A percentile compares a stretch with the other conserved stretches of the same genome.
Evolutionary conservation across 1,140 invertebrate genomes (phyloP).

Genomic region (Ephestia elutella): DNA sequence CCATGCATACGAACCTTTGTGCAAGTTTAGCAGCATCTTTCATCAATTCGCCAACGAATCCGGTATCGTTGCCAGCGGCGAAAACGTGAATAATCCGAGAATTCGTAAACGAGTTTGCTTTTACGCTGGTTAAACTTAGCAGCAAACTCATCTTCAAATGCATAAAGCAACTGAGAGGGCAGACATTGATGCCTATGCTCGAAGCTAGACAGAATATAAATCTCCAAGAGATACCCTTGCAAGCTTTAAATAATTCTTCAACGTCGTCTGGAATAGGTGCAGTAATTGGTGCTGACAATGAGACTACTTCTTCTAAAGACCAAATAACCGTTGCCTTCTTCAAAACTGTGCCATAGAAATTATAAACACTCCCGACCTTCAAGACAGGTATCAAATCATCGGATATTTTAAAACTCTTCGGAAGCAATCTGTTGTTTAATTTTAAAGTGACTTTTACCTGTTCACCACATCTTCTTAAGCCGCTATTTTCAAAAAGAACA

Average conservation of each 20-base stretch:
- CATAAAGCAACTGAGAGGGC: conserved; percentile 57
- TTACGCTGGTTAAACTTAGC: conserved; percentile 54
- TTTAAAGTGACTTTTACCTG: conserved; percentile 44
- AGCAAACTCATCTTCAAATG: conserved; percentile 58
- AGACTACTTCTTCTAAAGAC: conserved; percentile 41
- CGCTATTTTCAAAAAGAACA: conserved; percentile 54
- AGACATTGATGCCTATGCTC: conserved; percentile 43
- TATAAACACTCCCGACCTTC: conserved; percentile 37
- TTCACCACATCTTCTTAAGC: conserved; percentile 51
- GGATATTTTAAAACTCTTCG: conserved; percentile 34
- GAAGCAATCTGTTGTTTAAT: conserved; percentile 29
- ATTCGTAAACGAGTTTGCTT: conserved; percentile 35
- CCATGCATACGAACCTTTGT: conserved; percentile 33
- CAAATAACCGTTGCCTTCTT: conserved; percentile 43
- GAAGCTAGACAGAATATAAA: conserved; percentile 62
- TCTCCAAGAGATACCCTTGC: conserved; percentile 49
- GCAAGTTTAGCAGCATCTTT: conserved; percentile 39
- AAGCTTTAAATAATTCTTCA: conserved; percentile 37
- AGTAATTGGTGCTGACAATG: conserved; percentile 32
- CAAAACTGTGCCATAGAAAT: conserved; percentile 32
- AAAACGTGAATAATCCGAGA: conserved; percentile 53
- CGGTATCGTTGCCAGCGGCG: conserved; percentile 41
- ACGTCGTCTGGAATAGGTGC: conserved; percentile 39
- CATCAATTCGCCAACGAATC: conserved; percentile 47
- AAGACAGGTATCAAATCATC: conserved; percentile 51